Evolutionary conservation across 2,113 vertebrate species (phyloP).

Genomic region (Toxotes chatareus): DNA sequence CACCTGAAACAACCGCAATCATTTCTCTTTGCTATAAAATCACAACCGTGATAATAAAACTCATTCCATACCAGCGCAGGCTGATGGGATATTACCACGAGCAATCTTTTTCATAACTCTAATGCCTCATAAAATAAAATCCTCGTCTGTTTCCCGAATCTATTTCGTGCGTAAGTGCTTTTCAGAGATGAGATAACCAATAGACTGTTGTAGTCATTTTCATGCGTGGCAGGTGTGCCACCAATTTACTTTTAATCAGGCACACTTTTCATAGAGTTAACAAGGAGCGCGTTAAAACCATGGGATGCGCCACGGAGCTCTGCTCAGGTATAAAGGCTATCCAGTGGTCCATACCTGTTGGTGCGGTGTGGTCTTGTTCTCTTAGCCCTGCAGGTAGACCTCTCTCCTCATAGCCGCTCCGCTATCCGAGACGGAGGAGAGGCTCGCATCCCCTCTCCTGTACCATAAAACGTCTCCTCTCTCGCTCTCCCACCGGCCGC

Average conservation of each 20-base stretch:
- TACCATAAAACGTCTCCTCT: slow-evolving; percentile 60
- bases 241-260: slow-evolving; percentile 42
- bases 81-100: slow-evolving; percentile 3
- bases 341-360: slow-evolving; percentile 79
- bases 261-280: slow-evolving; percentile 32
- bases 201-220: not conserved
- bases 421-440: slow-evolving; percentile 74
- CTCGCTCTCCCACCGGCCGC: slow-evolving; percentile 60
- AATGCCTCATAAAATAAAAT: slow-evolving; percentile 27
- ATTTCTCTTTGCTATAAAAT: slow-evolving; percentile 73
- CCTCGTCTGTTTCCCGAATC: not conserved
- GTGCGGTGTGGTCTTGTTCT: slow-evolving; percentile 76
- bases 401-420: slow-evolving; percentile 81
- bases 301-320: not conserved
- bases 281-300: not conserved
- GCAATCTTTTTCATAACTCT: slow-evolving; percentile 31
- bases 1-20: slow-evolving; percentile 73
- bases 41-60: slow-evolving; percentile 29
- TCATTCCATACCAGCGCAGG: not conserved
- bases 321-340: not conserved
- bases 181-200: slow-evolving; percentile 1
- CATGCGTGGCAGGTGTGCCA: not conserved
- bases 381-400: slow-evolving; percentile 78
- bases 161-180: slow-evolving; percentile 37
- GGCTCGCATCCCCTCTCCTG: slow-evolving; percentile 76